Evolutionary conservation across 1,140 invertebrate species (phyloP).

Genomic region (Eumeta japonica): DNA sequence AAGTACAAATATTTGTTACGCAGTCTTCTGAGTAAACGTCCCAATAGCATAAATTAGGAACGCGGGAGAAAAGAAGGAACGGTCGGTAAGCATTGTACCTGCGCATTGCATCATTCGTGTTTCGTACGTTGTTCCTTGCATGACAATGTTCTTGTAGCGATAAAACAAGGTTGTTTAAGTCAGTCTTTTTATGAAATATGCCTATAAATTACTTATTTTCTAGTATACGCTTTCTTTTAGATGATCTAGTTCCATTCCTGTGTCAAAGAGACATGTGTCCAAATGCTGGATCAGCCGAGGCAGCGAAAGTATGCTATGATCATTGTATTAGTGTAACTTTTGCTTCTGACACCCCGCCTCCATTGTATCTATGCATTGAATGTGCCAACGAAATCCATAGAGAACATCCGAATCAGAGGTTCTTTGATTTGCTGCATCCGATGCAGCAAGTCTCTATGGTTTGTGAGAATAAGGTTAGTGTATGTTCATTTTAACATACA

Average conservation of each 20-base stretch:
- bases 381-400: conserved; percentile 90
- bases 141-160: too few species aligned
- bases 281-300: conserved; percentile 79
- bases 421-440: conserved; percentile 89
- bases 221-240: conserved; percentile 31
- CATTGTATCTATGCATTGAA: conserved; percentile 93
- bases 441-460: conserved; percentile 92
- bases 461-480: conserved; percentile 92
- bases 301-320: conserved; percentile 88
- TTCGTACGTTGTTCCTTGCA: too few species aligned
- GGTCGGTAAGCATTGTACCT: too few species aligned
- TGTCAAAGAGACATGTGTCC: conserved; percentile 86
- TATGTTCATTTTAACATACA: too few species aligned
- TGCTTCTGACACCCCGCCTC: conserved; percentile 84
- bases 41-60: too few species aligned
- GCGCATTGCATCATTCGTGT: too few species aligned
- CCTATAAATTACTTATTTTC: too few species aligned
- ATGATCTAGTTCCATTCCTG: conserved; percentile 72
- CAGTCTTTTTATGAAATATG: too few species aligned
- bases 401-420: conserved; percentile 80
- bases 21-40: too few species aligned
- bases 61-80: too few species aligned
- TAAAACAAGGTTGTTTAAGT: too few species aligned
- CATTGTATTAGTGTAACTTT: conserved; percentile 82
- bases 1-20: too few species aligned